phyloP scores from a whole-genome alignment of 2,797 vertebrate genomes.

The Meda fulgida region DNA sequence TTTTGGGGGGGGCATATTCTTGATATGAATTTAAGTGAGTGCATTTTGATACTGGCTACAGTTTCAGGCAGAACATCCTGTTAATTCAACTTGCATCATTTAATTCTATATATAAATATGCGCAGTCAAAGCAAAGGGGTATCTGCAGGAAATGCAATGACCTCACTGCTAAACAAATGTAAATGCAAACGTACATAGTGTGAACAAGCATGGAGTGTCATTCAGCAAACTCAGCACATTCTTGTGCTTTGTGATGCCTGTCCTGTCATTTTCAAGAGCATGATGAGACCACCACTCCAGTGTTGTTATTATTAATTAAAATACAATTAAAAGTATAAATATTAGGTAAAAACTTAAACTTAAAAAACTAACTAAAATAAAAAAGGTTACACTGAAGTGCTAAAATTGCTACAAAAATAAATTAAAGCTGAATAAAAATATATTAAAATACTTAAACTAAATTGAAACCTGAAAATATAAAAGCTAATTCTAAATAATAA shows the following conservation, averaged over 20 bases:
- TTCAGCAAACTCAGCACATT: conserved; percentile 42
- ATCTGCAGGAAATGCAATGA: neutral
- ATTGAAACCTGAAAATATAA: neutral
- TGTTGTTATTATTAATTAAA: neutral
- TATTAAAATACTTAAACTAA: neutral
- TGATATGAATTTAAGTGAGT: neutral
- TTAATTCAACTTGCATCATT: neutral
- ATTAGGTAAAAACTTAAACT: too few species aligned
- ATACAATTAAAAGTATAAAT: neutral
- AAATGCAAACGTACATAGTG: neutral
- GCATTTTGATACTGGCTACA: neutral
- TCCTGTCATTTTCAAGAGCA: neutral
- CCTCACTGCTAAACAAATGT: conserved; percentile 6
- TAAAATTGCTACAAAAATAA: neutral
- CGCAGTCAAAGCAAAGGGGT: neutral
- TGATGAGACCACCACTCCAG: neutral
- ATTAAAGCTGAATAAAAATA: neutral
- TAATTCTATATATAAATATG: neutral
- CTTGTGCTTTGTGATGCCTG: conserved; percentile 15
- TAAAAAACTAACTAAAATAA: neutral
- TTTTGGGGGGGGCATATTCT: too few species aligned
- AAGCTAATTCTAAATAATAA: neutral
- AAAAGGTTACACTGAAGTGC: neutral
- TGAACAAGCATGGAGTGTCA: conserved; percentile 6
- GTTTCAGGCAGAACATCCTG: neutral